phyloP scores from a whole-genome alignment of 2,797 vertebrate genomes.

The Bucorvus abyssinicus region DNA sequence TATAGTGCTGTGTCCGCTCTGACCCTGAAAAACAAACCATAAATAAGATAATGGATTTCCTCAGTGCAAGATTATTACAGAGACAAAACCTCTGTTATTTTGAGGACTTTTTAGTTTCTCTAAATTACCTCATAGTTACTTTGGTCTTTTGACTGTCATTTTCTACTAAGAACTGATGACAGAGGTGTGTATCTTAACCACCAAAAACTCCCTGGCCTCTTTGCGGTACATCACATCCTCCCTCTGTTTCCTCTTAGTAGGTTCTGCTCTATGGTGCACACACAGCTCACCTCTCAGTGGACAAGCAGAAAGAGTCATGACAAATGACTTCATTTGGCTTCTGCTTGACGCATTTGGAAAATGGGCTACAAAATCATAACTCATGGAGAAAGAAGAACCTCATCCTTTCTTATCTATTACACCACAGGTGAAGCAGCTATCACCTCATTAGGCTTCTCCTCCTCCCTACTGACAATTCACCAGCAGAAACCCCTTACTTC shows the following conservation, averaged over 20 bases:
- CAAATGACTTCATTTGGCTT: background rate
- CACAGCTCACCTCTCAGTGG: background rate
- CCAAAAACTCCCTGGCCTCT: conserved; percentile 27
- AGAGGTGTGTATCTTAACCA: conserved; percentile 52
- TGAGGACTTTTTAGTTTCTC: conserved; percentile 16
- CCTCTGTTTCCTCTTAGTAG: conserved; percentile 5
- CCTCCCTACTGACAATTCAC: background rate
- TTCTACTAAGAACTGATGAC: conserved; percentile 23
- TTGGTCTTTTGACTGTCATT: background rate
- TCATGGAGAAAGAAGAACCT: background rate
- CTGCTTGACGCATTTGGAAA: background rate
- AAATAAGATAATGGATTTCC: background rate
- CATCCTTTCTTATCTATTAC: background rate
- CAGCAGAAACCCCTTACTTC: background rate
- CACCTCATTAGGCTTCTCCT: background rate
- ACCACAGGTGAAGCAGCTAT: background rate
- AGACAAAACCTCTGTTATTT: conserved; percentile 18
- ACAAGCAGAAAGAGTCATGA: background rate
- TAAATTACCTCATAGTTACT: conserved; percentile 41
- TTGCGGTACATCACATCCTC: conserved; percentile 23
- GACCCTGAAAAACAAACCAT: conserved; percentile 44
- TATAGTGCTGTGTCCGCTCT: background rate
- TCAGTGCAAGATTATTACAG: background rate
- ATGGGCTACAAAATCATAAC: background rate
- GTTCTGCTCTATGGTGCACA: background rate